Base-by-base conservation (phyloP, 2,888 invertebrate genomes). In the Cylindroiulus punctatus region DNA sequence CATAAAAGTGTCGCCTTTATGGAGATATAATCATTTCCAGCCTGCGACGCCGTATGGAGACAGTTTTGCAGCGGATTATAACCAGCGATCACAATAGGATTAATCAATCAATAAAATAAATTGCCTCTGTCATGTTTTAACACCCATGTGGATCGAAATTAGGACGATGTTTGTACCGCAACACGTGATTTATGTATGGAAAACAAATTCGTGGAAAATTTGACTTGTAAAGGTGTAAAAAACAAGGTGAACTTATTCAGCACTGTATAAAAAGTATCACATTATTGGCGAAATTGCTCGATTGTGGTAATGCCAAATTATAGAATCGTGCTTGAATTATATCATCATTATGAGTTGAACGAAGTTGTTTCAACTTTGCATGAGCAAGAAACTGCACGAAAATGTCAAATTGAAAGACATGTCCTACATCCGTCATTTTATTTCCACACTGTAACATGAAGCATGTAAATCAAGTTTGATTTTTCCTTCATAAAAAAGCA, bases 1-100 rank as follows among this genome's bases (percentile, higher is more conserved):
- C 44, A 44, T 83, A 83, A 83, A 83, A 30, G 76, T 76, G 76
- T 76, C 76, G 22, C 83, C 83, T 83, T 83, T 83, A 83, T 83
- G 44, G 76, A 76, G 76, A 76, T 76, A 76, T 76, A 76, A 76
- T 76, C 76, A 76, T 76, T 76, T 76, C 76, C 44, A 83, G 83
- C 83, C 83, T 14, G 40, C 26, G n/a, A 83, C 12, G 83, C 44
- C 32, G 83, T 40, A n/a, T 83, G 44, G 14, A 40, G 40, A 83
- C 83, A 83, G 26, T 83, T 83, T 44, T 42, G 83, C 76, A 12
- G 40, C 22, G 83, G 83, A 83, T 83, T 83, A 83, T 83, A n/a
- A 14, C 14, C 76, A 26, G 30, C 30, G 76, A 44, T 83, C 83
- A 83, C 83, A 83, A 83, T 83, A 40, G 83, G 83, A 83, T 83